Evolutionary conservation across 53 echinoderm and acorn worm genomes (phyloP).

Genomic region (Paelopatides confundens): DNA sequence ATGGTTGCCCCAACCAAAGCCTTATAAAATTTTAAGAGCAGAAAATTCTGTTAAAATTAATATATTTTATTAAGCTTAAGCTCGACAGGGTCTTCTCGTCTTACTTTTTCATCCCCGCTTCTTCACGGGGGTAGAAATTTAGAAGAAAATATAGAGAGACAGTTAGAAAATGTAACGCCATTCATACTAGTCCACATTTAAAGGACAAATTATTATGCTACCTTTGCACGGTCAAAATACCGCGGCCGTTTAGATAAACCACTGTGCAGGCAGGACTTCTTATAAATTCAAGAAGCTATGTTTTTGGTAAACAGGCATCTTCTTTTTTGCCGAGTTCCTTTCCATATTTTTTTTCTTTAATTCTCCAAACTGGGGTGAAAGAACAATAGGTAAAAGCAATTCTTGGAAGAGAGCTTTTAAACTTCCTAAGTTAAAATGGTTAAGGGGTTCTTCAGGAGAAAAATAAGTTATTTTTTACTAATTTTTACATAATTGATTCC

Average conservation of each 20-base stretch:
- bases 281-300: constrained; percentile 67
- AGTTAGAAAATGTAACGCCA: constrained; percentile 65
- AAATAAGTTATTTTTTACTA: no score
- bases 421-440: no score
- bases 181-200: constrained; percentile 81
- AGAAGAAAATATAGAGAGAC: constrained; percentile 53
- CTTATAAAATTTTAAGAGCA: no score
- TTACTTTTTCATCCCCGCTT: constrained; percentile 56
- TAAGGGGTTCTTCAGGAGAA: no score
- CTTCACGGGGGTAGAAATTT: constrained; percentile 70
- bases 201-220: constrained; percentile 87
- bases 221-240: constrained; percentile 93
- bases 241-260: constrained; percentile 83
- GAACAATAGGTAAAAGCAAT: no score
- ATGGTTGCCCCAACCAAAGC: constrained; percentile 83
- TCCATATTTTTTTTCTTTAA: no score
- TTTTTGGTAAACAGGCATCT: constrained; percentile 88
- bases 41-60: not conserved
- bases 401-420: no score
- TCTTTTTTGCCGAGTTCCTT: no score
- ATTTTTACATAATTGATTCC: no score
- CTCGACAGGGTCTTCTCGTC: constrained; percentile 91
- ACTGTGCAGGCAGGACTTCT: constrained; percentile 78
- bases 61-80: constrained; percentile 6
- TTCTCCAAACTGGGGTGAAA: no score